Base-by-base conservation (phyloP, 1,140 invertebrate genomes). In the Aphelinus atriplicis region DNA sequence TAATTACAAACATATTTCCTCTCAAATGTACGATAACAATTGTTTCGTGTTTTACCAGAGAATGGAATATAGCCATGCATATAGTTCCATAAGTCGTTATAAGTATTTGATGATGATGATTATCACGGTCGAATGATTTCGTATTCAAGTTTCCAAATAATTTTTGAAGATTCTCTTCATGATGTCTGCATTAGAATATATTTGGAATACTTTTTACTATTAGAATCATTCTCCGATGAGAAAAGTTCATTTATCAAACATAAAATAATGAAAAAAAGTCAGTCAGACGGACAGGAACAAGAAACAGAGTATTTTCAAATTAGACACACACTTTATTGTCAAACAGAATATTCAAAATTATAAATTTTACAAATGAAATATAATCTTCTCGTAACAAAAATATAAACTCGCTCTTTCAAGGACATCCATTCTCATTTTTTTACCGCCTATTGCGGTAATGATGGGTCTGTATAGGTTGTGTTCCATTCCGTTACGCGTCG, bases 301-400 rank as follows among this genome's bases (percentile, higher is more conserved):
- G 63, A 63, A 10, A 55, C 4, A 63, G 48, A 55, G 10, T 55
- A 26, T 71, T 47, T 7, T 66, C 48, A 66, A 50, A 63, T 73
- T 47, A n/a, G 66, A 73, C 47, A 66, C 60, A 55, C 51, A 45
- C 56, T 73, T 73, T 66, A 73, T 66, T 73, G 26, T 57, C 26
- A 62, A 58, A 50, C 4, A 46, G 51, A 6, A 66, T 51, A 7
- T 50, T 66, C 50, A 7, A 1, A 50, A 43, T 26, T 26, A 26
- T 26, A 26, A 26, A 26, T 72, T 63, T 57, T 57, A 45, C 50
- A 62, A 62, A 56, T 26, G 10, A 57, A 71, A 7, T 71, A 26
- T 26, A 26, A 26, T 46, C 63, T 61, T 26, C 26, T 56, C 45
- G 4, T 60, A 1, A 58, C 51, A 42, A 51, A 71, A 71, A 71